These are phyloP conservation scores for Lanius ludovicianus DNA, from an alignment of 2,113 vertebrate genomes.

Conservation along the genomic window DNA sequence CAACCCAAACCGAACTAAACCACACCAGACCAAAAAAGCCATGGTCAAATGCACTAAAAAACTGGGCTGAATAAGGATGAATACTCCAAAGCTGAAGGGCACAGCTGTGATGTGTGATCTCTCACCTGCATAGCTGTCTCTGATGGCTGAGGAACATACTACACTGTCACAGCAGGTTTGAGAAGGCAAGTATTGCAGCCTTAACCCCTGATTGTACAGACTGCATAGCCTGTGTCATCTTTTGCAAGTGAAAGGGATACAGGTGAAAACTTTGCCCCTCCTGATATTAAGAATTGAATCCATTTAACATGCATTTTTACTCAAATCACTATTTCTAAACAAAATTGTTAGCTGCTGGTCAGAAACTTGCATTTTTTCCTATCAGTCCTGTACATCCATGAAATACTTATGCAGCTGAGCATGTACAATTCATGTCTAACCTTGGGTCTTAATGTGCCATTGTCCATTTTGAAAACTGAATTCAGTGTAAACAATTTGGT, in stretches of 20 bases:
- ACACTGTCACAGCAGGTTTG: background rate
- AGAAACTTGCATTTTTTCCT: background rate
- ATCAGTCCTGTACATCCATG: background rate
- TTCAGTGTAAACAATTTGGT: background rate
- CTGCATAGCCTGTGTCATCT: background rate
- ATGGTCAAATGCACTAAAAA: background rate
- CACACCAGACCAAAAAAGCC: background rate
- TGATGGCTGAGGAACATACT: background rate
- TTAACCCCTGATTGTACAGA: background rate
- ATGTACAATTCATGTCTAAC: background rate
- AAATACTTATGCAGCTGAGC: background rate
- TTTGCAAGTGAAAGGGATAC: background rate
- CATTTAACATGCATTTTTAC: background rate
- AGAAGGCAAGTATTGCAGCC: background rate
- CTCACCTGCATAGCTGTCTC: background rate
- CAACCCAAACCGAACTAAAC: background rate
- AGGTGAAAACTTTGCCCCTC: background rate
- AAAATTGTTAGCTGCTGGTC: background rate
- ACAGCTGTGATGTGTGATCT: background rate
- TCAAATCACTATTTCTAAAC: background rate
- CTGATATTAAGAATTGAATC: background rate
- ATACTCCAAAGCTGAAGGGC: background rate
- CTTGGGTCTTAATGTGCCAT: background rate
- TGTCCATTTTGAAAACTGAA: background rate
- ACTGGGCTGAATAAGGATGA: background rate